Conservation (phyloP, 2,888 invertebrate species). For the Desoria tigrina region DNA sequence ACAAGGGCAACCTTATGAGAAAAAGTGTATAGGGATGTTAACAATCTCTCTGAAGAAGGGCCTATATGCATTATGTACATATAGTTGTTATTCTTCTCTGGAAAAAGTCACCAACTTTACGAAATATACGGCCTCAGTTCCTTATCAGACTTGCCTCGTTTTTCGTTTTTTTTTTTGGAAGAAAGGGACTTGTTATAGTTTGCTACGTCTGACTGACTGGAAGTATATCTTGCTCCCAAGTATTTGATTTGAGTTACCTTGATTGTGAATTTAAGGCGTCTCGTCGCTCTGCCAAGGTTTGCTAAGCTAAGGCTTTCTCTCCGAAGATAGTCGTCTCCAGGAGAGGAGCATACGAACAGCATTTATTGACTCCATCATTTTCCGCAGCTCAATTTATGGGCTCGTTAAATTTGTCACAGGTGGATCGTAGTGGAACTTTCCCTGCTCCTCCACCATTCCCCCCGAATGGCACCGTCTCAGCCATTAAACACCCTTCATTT, state of each 20-base stretch:
- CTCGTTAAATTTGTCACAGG: slow-evolving; percentile 51
- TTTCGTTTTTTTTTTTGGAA: too few relatives aligned
- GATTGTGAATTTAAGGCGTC: background rate
- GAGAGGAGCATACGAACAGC: slow-evolving; percentile 4
- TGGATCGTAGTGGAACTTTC: slow-evolving; percentile 26
- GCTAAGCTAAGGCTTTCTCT: background rate
- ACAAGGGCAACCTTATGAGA: too few relatives aligned
- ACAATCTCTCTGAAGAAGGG: too few relatives aligned
- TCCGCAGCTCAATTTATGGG: slow-evolving; percentile 43
- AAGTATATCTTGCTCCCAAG: background rate
- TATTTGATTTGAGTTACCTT: slow-evolving; percentile 13
- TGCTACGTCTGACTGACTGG: too few relatives aligned
- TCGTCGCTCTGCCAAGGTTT: background rate
- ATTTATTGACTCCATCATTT: slow-evolving; percentile 28
- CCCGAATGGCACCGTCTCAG: slow-evolving; percentile 2
- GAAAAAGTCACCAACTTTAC: background rate
- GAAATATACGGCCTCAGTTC: background rate
- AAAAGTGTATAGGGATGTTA: too few relatives aligned
- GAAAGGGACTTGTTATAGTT: too few relatives aligned
- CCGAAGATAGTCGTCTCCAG: background rate
- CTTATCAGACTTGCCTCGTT: too few relatives aligned
- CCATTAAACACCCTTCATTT: slow-evolving; percentile 26
- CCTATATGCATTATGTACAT: too few relatives aligned
- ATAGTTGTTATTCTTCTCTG: background rate
- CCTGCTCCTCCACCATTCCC: slow-evolving; percentile 12